These are phyloP conservation scores for Hippocampus comes DNA, from an alignment of 2,113 vertebrate genomes.

Conservation along the genomic window DNA sequence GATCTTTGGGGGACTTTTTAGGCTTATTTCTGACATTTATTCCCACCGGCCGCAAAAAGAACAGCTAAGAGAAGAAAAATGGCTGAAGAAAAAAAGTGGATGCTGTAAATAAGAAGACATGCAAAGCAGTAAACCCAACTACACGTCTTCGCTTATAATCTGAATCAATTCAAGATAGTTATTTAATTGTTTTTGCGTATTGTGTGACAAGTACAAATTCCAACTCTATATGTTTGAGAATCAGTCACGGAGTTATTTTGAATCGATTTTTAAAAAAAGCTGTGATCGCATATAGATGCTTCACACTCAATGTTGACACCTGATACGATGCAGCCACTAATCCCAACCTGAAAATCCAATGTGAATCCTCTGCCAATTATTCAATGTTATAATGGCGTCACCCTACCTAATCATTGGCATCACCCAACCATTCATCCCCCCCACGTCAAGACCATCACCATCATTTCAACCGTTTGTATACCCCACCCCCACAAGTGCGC, in stretches of 20 bases:
- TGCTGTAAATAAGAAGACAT: background rate
- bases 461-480: constrained; percentile 25
- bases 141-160: background rate
- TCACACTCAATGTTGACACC: constrained; percentile 50
- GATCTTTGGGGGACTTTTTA: background rate
- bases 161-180: no score
- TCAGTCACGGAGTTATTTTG: no score
- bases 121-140: background rate
- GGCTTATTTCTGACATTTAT: background rate
- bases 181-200: background rate
- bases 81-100: background rate
- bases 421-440: constrained; percentile 6
- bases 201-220: constrained; percentile 4
- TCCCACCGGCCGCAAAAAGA: background rate
- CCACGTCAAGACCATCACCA: constrained; percentile 8
- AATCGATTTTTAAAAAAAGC: background rate
- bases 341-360: constrained; percentile 37
- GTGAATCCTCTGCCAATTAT: constrained; percentile 30
- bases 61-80: background rate
- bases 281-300: constrained; percentile 40
- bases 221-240: background rate
- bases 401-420: constrained; percentile 11
- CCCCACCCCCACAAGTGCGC: constrained; percentile 26
- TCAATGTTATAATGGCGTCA: constrained; percentile 42
- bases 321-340: constrained; percentile 21